Evolutionary conservation across 2,113 vertebrate genomes (phyloP), one percentile per base, ranked within the genome.

Genomic region (Phaethornis superciliosus): DNA sequence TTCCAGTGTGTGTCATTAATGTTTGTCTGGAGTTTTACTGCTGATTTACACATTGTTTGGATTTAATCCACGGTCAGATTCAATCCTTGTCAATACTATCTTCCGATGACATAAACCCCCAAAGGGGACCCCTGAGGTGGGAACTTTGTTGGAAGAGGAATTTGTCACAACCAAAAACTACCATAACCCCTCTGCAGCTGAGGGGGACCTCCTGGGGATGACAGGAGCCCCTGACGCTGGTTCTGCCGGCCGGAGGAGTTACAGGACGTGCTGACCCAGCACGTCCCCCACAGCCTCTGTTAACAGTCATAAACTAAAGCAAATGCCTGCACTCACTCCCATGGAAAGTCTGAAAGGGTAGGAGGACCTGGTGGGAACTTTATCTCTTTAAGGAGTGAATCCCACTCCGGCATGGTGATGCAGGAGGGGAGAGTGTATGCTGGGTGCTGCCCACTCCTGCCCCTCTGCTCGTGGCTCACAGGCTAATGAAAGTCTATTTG

Each of bases 21-120:
- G 28, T 88, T 88, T 67, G 33, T 46, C 54, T 89, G 89, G 71
- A 67, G 81, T 27, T 94, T 80, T 79, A 65, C 63, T 56, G 46
- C 52, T 40, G 46, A 4, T 62, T 89, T 75, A 17, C 32, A 19
- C 65, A 33, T 60, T 82, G 8, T 90, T 86, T 51, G 64, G 32
- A 32, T 58, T 54, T 95, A 84, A 81, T 8, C 68, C 1, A 2
- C 40, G 33, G n/a, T 62, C 64, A 54, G 37, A 86, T 68, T 86
- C 85, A 91, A 27, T 56, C 72, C 3, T 19, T 22, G 32, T 12
- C 6, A 1, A 44, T 56, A 44, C 33, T 51, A 37, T 13, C 8
- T 84, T 63, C 16, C 3, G 69, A 40, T 35, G 71, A 56, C 15
- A 49, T 33, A 56, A 86, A 64, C 9, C 4, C 13, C 32, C 40